Evolutionary conservation across 1,140 invertebrate species (phyloP).

Genomic region (Tetraneura akinire): DNA sequence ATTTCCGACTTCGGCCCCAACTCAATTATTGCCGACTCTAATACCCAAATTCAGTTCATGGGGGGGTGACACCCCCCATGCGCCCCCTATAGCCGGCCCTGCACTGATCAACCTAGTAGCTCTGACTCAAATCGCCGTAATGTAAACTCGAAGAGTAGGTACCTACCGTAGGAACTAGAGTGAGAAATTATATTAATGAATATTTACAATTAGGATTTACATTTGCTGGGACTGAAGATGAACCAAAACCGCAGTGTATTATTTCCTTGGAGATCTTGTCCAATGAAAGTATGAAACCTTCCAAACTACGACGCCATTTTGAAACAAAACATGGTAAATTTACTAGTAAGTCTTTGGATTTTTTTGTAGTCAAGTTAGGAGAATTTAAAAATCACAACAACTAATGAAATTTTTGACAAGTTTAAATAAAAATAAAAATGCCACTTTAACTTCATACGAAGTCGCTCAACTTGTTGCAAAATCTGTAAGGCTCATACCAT

Average conservation of each 20-base stretch:
- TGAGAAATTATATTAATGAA: constrained; percentile 25
- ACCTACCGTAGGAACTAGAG: constrained; percentile 9
- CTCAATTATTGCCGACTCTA: too few species aligned
- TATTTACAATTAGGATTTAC: constrained; percentile 28
- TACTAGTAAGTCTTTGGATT: constrained; percentile 37
- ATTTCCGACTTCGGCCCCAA: too few species aligned
- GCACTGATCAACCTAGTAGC: not conserved
- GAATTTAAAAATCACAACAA: constrained; percentile 28
- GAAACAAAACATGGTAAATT: constrained; percentile 26
- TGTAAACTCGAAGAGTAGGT: not conserved
- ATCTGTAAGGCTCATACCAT: constrained; percentile 56
- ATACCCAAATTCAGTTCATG: too few species aligned
- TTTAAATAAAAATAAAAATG: not conserved
- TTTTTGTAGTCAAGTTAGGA: constrained; percentile 35
- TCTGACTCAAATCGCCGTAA: not conserved
- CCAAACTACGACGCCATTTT: constrained; percentile 46
- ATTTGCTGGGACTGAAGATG: not conserved
- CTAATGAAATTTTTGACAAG: not conserved
- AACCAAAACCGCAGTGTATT: constrained; percentile 39
- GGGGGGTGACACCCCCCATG: too few species aligned
- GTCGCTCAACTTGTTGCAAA: constrained; percentile 53
- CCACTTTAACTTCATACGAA: constrained; percentile 55
- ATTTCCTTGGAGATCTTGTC: constrained; percentile 43
- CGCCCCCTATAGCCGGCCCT: too few species aligned
- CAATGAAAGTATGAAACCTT: constrained; percentile 19